Evolutionary conservation across 1,140 invertebrate species (phyloP), one percentile per base, ranked within the genome.

Genomic region (Diabrotica virgifera): DNA sequence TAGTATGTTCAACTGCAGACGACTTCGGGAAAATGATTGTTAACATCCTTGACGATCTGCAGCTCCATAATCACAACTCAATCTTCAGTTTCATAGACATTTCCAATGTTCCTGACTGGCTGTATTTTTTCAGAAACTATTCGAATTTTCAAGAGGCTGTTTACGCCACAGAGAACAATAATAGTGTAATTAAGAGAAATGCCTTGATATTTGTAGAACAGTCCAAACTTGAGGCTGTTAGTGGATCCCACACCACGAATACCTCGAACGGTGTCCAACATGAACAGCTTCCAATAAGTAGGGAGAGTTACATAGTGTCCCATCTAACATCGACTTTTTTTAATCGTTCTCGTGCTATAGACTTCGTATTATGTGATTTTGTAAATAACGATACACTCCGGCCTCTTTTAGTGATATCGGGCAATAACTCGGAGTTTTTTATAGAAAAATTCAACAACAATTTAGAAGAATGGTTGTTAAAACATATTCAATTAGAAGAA

Each of bases 1-100:
- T 78, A 7, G 56, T 78, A 24, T 78, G 76, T 67, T 60, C 72
- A 36, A 70, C 76, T 24, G 73, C 74, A 36, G 70, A 72, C 65
- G 64, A 72, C 7, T 57, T 69, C n/a, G 77, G 77, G 7, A 63
- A 66, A 62, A 65, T n/a, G 9, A 68, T 77, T 50, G 51, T 77
- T 40, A 51, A 65, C 36, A 63, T 65, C 35, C 67, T 74, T 5
- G 71, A 76, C 55, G 59, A 66, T 37, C 63, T 78, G 7, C 69
- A 73, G 36, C 61, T 75, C 10, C 68, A 74, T 52, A 59, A 59
- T 11, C 67, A 73, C 50, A 75, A 75, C 64, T 76, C 72, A 7
- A 65, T 77, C 52, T 73, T 67, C 13, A 65, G 78, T 56, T 71
- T 78, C 55, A 67, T 78, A 62, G 77, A 79, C 67, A 64, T 77